Evolutionary conservation across 2,888 invertebrate species (phyloP).

Genomic region (Cosmia pyralina): DNA sequence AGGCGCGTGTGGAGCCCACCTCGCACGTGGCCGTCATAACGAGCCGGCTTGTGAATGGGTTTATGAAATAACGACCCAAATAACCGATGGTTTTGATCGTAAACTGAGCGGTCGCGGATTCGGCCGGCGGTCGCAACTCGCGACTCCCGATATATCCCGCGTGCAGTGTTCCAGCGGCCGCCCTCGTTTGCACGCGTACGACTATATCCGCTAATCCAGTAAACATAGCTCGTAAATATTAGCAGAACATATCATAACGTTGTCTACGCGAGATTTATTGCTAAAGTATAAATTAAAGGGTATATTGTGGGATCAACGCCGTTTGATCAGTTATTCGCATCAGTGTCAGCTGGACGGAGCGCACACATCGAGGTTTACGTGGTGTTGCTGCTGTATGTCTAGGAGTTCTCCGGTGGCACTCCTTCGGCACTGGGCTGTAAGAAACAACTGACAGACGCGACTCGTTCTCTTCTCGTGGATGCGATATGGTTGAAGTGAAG

Average conservation of each 20-base stretch:
- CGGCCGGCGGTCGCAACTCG: constrained; percentile 46
- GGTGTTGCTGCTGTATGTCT: not conserved
- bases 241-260: constrained; percentile 36
- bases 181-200: constrained; percentile 45
- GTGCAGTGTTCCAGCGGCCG: constrained; percentile 48
- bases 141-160: constrained; percentile 68
- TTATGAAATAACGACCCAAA: constrained; percentile 70
- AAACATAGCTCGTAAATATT: constrained; percentile 31
- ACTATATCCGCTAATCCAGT: constrained; percentile 1
- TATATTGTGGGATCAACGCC: constrained; percentile 28
- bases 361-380: constrained; percentile 46
- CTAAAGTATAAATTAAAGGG: constrained; percentile 36
- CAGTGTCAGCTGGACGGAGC: constrained; percentile 16
- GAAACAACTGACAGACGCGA: constrained; percentile 13
- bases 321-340: constrained; percentile 40
- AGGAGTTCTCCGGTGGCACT: not conserved
- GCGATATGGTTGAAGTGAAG: constrained; percentile 12
- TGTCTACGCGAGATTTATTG: constrained; percentile 48
- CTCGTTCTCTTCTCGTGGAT: not conserved
- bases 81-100: constrained; percentile 72
- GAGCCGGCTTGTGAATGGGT: constrained; percentile 72
- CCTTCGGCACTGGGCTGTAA: not conserved
- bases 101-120: constrained; percentile 69
- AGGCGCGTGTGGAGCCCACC: constrained; percentile 1
- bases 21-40: constrained; percentile 35